phyloP scores from a whole-genome alignment of 2,797 vertebrate genomes.

The Poecilia picta region DNA sequence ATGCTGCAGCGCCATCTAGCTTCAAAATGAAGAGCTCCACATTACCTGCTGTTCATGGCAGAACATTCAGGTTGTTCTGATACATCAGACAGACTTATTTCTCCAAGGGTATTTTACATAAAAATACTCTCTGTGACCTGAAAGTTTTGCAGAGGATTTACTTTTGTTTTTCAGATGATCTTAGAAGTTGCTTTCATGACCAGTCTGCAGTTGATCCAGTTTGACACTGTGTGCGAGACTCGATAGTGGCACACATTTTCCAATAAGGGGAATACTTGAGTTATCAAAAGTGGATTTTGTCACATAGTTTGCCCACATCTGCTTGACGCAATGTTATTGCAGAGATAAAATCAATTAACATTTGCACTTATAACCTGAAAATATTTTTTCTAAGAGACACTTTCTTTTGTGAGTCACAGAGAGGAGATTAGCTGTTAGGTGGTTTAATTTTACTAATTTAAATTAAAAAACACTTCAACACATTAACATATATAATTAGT shows the following conservation, averaged over 20 bases:
- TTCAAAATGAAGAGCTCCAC: constrained; percentile 1
- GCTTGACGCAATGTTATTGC: background rate
- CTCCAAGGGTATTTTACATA: background rate
- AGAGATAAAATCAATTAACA: background rate
- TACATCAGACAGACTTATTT: background rate
- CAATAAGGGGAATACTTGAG: background rate
- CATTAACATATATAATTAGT: background rate
- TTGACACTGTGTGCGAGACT: background rate
- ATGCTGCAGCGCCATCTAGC: constrained; percentile 73
- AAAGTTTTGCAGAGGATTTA: background rate
- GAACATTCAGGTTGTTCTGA: background rate
- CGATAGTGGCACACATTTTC: background rate
- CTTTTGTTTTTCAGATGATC: background rate
- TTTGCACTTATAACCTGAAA: background rate
- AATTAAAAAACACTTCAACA: background rate
- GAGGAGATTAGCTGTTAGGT: background rate
- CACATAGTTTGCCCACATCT: background rate
- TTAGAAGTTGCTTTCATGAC: background rate
- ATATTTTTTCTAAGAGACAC: background rate
- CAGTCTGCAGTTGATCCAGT: background rate
- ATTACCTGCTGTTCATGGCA: background rate
- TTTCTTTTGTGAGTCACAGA: background rate
- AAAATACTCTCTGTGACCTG: background rate
- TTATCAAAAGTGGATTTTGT: background rate
- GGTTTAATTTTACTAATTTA: too few relatives aligned